Conservation (phyloP, 2,113 vertebrate genomes). For the Pangasianodon hypophthalmus region DNA sequence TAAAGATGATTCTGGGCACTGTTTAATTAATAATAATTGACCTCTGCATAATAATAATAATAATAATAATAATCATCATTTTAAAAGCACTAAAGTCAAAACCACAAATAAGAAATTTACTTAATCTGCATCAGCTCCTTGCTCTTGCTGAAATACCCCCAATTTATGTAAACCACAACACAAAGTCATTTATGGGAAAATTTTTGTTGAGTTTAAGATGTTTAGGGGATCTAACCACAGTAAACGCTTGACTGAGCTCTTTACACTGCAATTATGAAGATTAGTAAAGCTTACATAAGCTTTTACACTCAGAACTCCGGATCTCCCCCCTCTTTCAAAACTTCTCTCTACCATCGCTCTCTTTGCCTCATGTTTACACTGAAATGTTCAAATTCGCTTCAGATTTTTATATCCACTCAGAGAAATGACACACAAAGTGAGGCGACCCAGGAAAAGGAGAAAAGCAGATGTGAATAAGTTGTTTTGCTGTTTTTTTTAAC, state of each 20-base stretch:
- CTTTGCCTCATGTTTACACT: conserved; percentile 11
- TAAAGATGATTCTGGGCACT: not conserved
- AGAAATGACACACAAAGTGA: not conserved
- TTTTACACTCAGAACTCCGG: conserved; percentile 43
- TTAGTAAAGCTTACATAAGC: conserved; percentile 60
- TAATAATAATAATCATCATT: not conserved
- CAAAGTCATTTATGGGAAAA: conserved; percentile 21
- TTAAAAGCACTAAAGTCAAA: not conserved
- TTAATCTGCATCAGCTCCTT: not conserved
- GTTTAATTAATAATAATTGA: not conserved
- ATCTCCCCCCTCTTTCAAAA: conserved; percentile 12
- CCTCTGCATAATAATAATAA: not conserved
- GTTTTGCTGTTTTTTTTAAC: not conserved
- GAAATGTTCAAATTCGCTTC: conserved; percentile 1
- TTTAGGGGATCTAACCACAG: conserved; percentile 46
- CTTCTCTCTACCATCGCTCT: not conserved
- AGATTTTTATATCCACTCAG: not conserved
- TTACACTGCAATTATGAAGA: conserved; percentile 65
- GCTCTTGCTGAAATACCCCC: conserved; percentile 18
- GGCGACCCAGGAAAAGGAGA: not conserved
- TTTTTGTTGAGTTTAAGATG: conserved; percentile 31
- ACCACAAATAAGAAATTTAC: not conserved
- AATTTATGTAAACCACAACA: conserved; percentile 19
- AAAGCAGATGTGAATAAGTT: not conserved
- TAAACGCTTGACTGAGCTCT: conserved; percentile 64